phyloP scores from a whole-genome alignment of 2,888 invertebrate genomes.

The Atethmia centrago region DNA sequence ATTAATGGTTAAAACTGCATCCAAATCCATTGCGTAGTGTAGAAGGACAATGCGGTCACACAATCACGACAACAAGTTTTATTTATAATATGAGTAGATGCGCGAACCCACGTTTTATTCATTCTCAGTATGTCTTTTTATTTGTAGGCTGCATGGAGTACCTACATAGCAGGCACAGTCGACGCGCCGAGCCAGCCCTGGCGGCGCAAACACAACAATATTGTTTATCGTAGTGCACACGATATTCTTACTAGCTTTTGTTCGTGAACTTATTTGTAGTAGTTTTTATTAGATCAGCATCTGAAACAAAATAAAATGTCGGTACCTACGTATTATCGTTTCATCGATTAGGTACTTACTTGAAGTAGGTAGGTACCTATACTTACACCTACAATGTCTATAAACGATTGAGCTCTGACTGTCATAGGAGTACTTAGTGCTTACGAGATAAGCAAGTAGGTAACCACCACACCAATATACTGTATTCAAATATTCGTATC shows the following conservation, averaged over 20 bases:
- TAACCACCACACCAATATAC: no score
- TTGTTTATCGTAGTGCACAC: constrained; percentile 64
- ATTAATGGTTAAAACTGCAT: no score
- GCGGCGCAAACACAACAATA: constrained; percentile 51
- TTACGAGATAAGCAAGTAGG: background rate
- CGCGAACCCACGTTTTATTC: background rate
- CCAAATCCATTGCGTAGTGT: no score
- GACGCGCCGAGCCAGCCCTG: constrained; percentile 34
- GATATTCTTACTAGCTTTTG: constrained; percentile 69
- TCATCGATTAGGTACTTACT: background rate
- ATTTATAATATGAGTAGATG: no score
- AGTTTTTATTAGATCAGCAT: constrained; percentile 60
- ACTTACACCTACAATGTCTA: background rate
- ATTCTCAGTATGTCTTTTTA: background rate
- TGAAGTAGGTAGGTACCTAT: background rate
- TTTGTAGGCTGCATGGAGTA: background rate
- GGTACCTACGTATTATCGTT: constrained; percentile 1
- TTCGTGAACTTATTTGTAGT: constrained; percentile 67
- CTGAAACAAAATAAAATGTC: constrained; percentile 16
- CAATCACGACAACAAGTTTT: no score
- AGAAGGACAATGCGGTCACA: background rate
- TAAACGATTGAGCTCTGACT: background rate
- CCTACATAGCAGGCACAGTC: background rate
- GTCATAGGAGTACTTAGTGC: background rate
- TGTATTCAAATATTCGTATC: no score